Conservation (phyloP, 1,140 invertebrate species). For the Atta texana region DNA sequence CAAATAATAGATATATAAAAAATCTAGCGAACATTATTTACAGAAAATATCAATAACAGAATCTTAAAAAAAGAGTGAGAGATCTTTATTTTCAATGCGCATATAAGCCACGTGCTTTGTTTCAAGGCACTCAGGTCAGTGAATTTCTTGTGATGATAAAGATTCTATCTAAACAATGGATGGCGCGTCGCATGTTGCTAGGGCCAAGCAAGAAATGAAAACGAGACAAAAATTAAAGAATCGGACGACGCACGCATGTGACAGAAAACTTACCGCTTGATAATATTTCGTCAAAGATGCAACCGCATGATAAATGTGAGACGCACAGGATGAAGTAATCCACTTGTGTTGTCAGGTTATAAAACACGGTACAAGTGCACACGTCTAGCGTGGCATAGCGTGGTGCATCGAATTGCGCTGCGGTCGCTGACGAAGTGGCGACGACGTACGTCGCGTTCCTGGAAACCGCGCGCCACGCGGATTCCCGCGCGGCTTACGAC, state of each 20-base stretch:
- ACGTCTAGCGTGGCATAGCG: slow-evolving; percentile 57
- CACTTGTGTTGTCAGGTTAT: slow-evolving; percentile 76
- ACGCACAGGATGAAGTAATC: slow-evolving; percentile 37
- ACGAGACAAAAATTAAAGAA: neutral
- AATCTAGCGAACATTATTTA: neutral
- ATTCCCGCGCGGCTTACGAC: slow-evolving; percentile 16
- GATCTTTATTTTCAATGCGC: neutral
- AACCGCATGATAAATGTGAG: slow-evolving; percentile 72
- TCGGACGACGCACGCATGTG: neutral
- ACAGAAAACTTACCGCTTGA: slow-evolving; percentile 61
- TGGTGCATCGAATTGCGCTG: slow-evolving; percentile 5
- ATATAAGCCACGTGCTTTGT: neutral
- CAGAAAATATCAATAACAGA: neutral
- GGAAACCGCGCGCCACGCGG: slow-evolving; percentile 14
- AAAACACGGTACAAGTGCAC: slow-evolving; percentile 64
- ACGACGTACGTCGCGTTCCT: slow-evolving; percentile 24
- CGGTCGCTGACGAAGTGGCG: slow-evolving; percentile 46
- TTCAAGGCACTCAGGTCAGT: neutral
- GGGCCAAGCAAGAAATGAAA: neutral
- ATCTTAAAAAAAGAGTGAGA: neutral
- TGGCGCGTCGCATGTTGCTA: neutral
- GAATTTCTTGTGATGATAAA: neutral
- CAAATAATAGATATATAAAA: neutral
- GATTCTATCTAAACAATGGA: slow-evolving; percentile 22
- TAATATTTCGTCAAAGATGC: slow-evolving; percentile 74